Conservation (phyloP, 2,113 vertebrate species). For the Siphamia tubifer region DNA sequence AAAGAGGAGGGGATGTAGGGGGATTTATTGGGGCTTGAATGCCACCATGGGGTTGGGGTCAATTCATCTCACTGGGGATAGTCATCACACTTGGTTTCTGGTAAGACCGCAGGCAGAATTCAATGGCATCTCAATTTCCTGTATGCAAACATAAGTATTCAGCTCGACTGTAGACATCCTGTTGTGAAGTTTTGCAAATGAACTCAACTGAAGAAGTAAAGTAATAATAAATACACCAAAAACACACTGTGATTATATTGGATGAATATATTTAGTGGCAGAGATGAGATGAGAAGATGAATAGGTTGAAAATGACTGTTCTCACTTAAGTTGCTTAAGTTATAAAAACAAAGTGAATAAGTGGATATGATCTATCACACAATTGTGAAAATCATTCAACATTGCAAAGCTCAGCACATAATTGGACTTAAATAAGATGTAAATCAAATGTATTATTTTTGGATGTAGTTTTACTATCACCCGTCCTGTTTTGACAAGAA, state of each 20-base stretch:
- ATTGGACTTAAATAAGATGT: conserved; percentile 5
- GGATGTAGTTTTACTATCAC: conserved; percentile 10
- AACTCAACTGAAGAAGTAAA: conserved; percentile 9
- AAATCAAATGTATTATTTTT: conserved; percentile 4
- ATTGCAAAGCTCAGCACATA: background rate
- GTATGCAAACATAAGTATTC: conserved; percentile 43
- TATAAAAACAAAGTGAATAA: background rate
- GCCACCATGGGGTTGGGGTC: conserved; percentile 50
- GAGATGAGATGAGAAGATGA: background rate
- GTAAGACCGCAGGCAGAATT: conserved; percentile 55
- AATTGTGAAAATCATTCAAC: background rate
- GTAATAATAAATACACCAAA: background rate
- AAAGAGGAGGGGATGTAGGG: conserved; percentile 6
- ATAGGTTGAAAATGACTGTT: background rate
- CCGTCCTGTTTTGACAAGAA: conserved; percentile 34
- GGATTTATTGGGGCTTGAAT: conserved; percentile 37
- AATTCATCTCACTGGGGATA: conserved; percentile 50
- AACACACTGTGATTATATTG: conserved; percentile 3
- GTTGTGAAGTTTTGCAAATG: conserved; percentile 26
- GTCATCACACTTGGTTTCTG: conserved; percentile 63
- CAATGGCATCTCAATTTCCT: conserved; percentile 53
- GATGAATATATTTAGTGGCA: background rate
- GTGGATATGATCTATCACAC: no score
- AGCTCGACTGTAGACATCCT: conserved; percentile 37
- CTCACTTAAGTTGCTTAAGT: background rate